Evolutionary conservation across 2,888 invertebrate species (phyloP).

Genomic region (Aleiodes alternator): DNA sequence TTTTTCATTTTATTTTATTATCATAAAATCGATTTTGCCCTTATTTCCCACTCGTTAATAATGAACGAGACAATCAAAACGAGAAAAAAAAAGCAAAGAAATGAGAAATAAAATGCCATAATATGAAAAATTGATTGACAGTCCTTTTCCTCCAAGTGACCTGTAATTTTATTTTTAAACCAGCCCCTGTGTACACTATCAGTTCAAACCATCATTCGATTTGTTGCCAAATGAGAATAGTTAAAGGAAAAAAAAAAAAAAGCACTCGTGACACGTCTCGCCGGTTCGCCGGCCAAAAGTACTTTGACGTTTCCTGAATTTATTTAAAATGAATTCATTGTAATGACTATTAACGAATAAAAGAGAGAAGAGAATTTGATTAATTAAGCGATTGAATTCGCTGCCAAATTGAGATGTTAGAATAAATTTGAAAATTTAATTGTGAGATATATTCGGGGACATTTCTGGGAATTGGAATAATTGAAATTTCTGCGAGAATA

Average conservation of each 20-base stretch:
- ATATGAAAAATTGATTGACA: conserved; percentile 21
- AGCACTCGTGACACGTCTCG: conserved; percentile 44
- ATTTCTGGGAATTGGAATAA: no score
- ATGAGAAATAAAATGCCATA: background rate
- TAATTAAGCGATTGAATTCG: background rate
- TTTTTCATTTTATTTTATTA: no score
- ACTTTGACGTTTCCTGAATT: conserved; percentile 41
- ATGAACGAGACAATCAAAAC: background rate
- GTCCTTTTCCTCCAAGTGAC: background rate
- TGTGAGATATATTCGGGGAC: no score
- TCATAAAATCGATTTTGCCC: no score
- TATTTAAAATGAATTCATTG: conserved; percentile 21
- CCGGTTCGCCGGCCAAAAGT: conserved; percentile 42
- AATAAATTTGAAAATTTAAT: no score
- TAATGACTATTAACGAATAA: conserved; percentile 23
- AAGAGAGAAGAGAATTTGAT: conserved; percentile 30
- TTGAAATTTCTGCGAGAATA: no score
- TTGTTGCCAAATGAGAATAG: conserved; percentile 23
- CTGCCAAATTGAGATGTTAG: no score
- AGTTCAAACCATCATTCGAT: background rate
- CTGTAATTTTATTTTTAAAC: conserved; percentile 15
- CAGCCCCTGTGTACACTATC: conserved; percentile 1
- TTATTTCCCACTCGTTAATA: no score
- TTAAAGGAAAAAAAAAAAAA: background rate
- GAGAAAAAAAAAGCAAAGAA: conserved; percentile 4